Evolutionary conservation across 2,888 invertebrate genomes (phyloP).

Genomic region (Drosophila recens): DNA sequence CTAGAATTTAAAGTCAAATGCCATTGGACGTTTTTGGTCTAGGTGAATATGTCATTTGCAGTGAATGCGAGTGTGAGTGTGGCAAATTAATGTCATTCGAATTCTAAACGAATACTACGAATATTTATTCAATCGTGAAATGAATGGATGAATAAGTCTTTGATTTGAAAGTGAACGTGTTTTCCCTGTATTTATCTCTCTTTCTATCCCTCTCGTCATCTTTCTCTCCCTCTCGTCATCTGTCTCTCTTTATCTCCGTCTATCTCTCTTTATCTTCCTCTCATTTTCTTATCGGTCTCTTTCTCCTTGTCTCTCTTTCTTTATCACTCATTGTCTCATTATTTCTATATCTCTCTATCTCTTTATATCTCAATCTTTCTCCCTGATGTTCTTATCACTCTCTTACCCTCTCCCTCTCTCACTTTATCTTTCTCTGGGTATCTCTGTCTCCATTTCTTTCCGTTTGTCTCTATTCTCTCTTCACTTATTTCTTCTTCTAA

Average conservation of each 20-base stretch:
- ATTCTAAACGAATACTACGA: background rate
- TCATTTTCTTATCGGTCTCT: background rate
- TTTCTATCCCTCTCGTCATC: background rate
- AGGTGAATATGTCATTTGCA: background rate
- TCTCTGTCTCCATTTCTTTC: background rate
- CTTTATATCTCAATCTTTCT: background rate
- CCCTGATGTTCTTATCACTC: background rate
- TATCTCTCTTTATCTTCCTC: background rate
- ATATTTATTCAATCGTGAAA: background rate
- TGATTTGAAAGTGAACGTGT: background rate
- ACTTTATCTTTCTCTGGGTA: background rate
- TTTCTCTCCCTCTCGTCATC: background rate
- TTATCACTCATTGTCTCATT: background rate
- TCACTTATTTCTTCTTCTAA: background rate
- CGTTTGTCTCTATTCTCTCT: background rate
- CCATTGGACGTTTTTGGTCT: slow-evolving; percentile 7
- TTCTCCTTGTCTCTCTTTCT: background rate
- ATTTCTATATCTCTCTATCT: background rate
- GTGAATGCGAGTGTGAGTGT: background rate
- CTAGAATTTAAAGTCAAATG: slow-evolving; percentile 13
- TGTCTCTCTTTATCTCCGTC: background rate
- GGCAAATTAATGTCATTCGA: slow-evolving; percentile 1
- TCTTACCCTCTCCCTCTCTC: background rate
- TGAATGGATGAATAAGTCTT: background rate
- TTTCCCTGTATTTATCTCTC: background rate